Conservation (phyloP, 2,113 vertebrate species). For the Alethe castanea region DNA sequence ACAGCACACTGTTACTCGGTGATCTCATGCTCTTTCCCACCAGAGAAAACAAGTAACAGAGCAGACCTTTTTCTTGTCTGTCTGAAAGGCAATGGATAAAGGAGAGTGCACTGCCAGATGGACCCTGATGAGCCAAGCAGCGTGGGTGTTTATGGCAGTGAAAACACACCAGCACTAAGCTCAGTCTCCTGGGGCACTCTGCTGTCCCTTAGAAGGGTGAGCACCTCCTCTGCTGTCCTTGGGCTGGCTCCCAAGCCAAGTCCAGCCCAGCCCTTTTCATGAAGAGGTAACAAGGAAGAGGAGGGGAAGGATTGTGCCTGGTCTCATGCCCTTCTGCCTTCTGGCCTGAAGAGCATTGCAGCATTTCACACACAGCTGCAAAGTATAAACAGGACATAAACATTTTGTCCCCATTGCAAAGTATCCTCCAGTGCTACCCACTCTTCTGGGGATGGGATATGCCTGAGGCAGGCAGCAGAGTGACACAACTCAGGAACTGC, state of each 20-base stretch:
- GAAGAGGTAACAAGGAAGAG: neutral
- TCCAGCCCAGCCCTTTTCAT: neutral
- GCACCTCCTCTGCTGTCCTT: neutral
- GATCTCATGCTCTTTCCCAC: neutral
- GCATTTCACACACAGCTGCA: neutral
- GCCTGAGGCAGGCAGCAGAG: neutral
- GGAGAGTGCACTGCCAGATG: neutral
- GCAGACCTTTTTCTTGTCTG: neutral
- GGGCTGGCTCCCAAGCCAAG: neutral
- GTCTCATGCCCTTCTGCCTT: neutral
- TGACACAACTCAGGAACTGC: neutral
- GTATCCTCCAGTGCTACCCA: neutral
- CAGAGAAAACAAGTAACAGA: neutral
- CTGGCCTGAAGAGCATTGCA: neutral
- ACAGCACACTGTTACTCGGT: conserved; percentile 38
- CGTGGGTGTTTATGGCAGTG: neutral
- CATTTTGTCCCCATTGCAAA: neutral
- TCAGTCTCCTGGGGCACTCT: neutral
- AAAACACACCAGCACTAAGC: neutral
- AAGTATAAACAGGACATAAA: neutral
- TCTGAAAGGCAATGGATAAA: neutral
- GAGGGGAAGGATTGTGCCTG: neutral
- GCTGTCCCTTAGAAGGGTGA: neutral
- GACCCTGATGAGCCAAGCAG: neutral
- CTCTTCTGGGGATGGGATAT: neutral